Percentiles rank a stretch among this genome's conserved stretches.
These are phyloP conservation scores for Pseudococcus jackbeardsleyi DNA, from an alignment of 2,888 invertebrate species.

Conservation along the genomic window DNA sequence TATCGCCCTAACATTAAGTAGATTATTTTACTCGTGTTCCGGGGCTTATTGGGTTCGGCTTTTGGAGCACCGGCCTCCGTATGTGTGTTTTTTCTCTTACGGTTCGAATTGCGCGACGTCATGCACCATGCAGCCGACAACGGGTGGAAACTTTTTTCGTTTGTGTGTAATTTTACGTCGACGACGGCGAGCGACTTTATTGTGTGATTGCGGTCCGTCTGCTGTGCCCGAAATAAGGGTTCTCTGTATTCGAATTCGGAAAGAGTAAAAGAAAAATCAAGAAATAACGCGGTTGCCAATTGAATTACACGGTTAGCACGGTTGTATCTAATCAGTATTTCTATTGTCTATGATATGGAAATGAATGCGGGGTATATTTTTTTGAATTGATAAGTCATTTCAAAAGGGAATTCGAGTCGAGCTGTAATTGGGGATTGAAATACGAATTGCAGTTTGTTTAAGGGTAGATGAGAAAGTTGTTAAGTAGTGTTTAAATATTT, in stretches of 20 bases:
- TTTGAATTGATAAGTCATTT: conserved; percentile 62
- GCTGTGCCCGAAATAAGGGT: background rate
- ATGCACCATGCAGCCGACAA: background rate
- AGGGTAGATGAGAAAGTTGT: conserved; percentile 41
- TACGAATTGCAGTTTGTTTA: conserved; percentile 50
- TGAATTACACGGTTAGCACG: conserved; percentile 47
- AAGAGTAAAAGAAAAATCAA: conserved; percentile 50
- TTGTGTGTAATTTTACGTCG: background rate
- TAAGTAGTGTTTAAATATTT: conserved; percentile 58
- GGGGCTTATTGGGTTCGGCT: background rate
- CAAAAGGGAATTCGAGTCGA: conserved; percentile 43
- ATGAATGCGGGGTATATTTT: conserved; percentile 51
- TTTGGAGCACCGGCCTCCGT: background rate
- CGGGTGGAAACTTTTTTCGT: background rate
- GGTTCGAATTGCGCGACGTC: background rate
- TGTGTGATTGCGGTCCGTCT: background rate
- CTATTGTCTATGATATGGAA: conserved; percentile 65
- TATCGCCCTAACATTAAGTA: conserved; percentile 6
- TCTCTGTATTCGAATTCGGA: background rate
- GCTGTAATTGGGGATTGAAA: conserved; percentile 43
- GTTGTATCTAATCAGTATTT: conserved; percentile 64
- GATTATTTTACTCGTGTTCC: background rate
- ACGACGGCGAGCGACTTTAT: conserved; percentile 18
- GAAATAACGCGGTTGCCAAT: conserved; percentile 59
- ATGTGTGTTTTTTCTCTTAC: background rate